These are phyloP conservation scores for Nephrocerus scutellatus DNA, from an alignment of 2,888 invertebrate species.

Conservation along the genomic window DNA sequence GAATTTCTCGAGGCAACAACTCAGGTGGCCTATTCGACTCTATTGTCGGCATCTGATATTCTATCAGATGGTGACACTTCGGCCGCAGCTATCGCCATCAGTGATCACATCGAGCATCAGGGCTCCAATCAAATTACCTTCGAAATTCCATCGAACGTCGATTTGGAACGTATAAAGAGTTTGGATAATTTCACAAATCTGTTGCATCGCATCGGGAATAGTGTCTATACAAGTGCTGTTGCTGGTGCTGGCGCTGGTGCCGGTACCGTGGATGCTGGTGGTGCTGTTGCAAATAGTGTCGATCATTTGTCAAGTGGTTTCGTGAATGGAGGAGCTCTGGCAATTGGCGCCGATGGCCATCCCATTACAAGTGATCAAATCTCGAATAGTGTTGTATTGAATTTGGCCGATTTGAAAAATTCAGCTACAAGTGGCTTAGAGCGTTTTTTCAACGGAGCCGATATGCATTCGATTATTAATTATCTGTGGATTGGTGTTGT, in stretches of 20 bases:
- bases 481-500: conserved; percentile 47
- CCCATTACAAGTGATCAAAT: conserved; percentile 42
- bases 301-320: not conserved
- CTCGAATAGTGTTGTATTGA: conserved; percentile 41
- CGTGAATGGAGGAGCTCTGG: conserved; percentile 13
- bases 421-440: conserved; percentile 22
- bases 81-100: conserved; percentile 29
- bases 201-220: conserved; percentile 37
- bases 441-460: conserved; percentile 39
- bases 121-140: conserved; percentile 45
- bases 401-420: conserved; percentile 38
- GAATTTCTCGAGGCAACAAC: too few relatives aligned
- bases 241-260: not conserved
- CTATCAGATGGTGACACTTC: conserved; percentile 15
- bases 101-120: conserved; percentile 36
- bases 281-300: conserved; percentile 1
- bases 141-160: conserved; percentile 43
- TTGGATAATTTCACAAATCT: conserved; percentile 43
- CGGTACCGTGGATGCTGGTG: conserved; percentile 1
- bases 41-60: conserved; percentile 20
- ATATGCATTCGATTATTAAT: conserved; percentile 44
- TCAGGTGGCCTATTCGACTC: too few relatives aligned
- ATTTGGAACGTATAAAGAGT: conserved; percentile 43
- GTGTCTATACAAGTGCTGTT: conserved; percentile 18
- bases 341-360: conserved; percentile 26